A percentile compares a stretch with the other conserved stretches of the same genome.
These are phyloP conservation scores for Caenorhabditis drosophilae DNA, from an alignment of 2,888 invertebrate genomes.

Conservation along the genomic window DNA sequence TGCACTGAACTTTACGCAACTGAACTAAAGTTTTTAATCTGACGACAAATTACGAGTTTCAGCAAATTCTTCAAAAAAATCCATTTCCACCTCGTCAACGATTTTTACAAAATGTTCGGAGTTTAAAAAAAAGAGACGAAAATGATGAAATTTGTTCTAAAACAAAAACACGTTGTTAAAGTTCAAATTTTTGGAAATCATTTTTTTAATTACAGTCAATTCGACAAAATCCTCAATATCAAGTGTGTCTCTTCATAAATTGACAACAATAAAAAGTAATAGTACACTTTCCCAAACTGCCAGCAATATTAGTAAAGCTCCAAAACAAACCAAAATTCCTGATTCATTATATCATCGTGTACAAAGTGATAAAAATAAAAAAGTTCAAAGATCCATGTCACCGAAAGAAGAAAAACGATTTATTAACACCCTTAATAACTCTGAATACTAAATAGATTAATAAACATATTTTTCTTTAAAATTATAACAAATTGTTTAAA, in stretches of 20 bases:
- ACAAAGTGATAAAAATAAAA: background rate
- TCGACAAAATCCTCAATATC: background rate
- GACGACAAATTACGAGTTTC: background rate
- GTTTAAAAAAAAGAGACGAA: background rate
- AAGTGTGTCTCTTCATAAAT: background rate
- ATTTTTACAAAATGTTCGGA: background rate
- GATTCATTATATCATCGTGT: too few relatives aligned
- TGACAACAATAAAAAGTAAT: background rate
- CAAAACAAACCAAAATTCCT: background rate
- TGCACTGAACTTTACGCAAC: background rate
- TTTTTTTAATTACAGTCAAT: background rate
- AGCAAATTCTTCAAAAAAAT: conserved; percentile 21
- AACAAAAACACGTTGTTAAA: background rate
- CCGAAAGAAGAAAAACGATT: conserved; percentile 20
- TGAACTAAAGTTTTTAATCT: background rate
- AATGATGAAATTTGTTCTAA: background rate
- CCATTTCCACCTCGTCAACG: conserved; percentile 27
- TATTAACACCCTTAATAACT: conserved; percentile 17
- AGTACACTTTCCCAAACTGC: background rate
- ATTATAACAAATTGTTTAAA: background rate
- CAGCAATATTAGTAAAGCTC: background rate
- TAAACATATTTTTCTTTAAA: background rate
- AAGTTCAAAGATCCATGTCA: background rate
- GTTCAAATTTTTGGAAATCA: background rate
- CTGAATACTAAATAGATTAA: conserved; percentile 9